These are phyloP conservation scores for Cephus cinctus DNA, from an alignment of 1,140 invertebrate genomes.

Conservation along the genomic window DNA sequence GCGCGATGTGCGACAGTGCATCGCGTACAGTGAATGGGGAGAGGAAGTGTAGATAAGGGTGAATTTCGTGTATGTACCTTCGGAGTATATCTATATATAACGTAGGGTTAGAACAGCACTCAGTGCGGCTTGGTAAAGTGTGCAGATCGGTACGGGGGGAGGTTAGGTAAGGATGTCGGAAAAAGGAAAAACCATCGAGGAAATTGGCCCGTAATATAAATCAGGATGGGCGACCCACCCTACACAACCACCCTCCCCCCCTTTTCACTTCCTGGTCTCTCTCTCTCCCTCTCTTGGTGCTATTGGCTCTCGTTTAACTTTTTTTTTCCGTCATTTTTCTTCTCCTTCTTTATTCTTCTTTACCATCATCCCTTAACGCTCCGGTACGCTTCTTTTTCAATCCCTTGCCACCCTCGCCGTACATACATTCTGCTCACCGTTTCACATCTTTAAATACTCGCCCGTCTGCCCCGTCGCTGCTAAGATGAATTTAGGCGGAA, in stretches of 20 bases:
- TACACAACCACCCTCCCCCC: slow-evolving; percentile 1
- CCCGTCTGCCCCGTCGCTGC: background rate
- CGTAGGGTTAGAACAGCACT: background rate
- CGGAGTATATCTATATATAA: background rate
- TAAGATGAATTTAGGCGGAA: background rate
- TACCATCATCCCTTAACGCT: background rate
- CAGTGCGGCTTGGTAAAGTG: slow-evolving; percentile 4
- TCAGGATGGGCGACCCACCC: slow-evolving; percentile 20
- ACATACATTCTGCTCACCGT: background rate
- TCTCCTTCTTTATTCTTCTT: background rate
- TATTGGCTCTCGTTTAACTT: background rate
- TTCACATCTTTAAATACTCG: background rate
- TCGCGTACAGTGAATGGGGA: background rate
- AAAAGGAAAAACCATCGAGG: slow-evolving; percentile 19
- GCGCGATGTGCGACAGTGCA: slow-evolving; percentile 4
- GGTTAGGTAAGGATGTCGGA: slow-evolving; percentile 9
- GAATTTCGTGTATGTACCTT: background rate
- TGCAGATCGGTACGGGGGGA: background rate
- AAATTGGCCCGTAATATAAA: slow-evolving; percentile 29
- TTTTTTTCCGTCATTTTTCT: background rate
- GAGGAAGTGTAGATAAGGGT: background rate
- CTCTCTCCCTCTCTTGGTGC: background rate
- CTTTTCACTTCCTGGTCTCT: slow-evolving; percentile 12
- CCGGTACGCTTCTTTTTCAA: background rate
- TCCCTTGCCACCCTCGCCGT: background rate